Percentiles rank a stretch among this genome's conserved stretches.
Evolutionary conservation across 1,140 invertebrate species (phyloP).

Genomic region (Antheraea pernyi): DNA sequence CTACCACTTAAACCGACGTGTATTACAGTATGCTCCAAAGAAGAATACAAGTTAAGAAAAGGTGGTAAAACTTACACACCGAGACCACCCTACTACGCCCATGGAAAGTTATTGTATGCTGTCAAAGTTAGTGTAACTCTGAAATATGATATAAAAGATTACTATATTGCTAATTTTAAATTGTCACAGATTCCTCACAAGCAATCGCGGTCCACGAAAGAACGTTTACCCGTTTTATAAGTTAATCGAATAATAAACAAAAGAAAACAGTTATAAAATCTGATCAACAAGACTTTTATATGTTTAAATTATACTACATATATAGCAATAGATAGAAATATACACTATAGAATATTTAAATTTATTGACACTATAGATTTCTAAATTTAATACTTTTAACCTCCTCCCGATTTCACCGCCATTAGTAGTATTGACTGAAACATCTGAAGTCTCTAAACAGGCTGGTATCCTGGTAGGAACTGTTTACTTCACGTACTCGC

Average conservation of each 20-base stretch:
- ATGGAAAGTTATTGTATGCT: constrained; percentile 63
- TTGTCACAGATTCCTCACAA: too few species aligned
- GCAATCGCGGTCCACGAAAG: too few species aligned
- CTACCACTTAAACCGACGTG: constrained; percentile 20
- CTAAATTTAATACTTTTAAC: constrained; percentile 16
- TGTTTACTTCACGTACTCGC: constrained; percentile 65
- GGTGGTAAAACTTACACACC: constrained; percentile 34
- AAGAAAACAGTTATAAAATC: too few species aligned
- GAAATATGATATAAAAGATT: background rate
- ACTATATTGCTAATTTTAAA: too few species aligned
- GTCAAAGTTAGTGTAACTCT: constrained; percentile 52
- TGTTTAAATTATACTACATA: too few species aligned
- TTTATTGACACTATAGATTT: too few species aligned
- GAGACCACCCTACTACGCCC: constrained; percentile 48
- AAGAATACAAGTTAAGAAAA: constrained; percentile 52
- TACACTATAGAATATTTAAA: too few species aligned
- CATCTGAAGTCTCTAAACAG: constrained; percentile 30
- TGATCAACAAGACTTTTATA: too few species aligned
- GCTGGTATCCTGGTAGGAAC: constrained; percentile 66
- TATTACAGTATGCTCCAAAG: constrained; percentile 62
- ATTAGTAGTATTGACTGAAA: constrained; percentile 42
- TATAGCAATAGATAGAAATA: too few species aligned
- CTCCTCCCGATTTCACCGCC: constrained; percentile 51
- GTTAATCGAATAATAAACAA: too few species aligned
- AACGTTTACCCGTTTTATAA: too few species aligned